Evolutionary conservation across 2,797 vertebrate genomes (phyloP).

Genomic region (Lepus oiostolus): DNA sequence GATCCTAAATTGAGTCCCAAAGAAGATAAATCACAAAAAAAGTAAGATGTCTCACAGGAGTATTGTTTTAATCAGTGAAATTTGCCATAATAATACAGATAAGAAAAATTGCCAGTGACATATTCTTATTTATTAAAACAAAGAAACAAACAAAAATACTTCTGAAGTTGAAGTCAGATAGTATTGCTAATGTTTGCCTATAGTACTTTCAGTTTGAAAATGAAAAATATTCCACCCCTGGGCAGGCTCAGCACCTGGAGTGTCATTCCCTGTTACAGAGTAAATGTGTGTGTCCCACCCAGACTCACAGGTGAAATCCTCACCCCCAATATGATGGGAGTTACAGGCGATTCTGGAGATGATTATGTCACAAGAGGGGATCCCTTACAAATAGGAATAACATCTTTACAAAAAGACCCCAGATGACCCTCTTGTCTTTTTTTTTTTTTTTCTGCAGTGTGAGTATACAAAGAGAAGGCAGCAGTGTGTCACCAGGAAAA

Average conservation of each 20-base stretch:
- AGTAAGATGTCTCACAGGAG: not conserved
- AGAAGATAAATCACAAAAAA: not conserved
- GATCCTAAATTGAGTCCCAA: not conserved
- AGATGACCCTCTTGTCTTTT: not conserved
- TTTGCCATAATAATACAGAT: not conserved
- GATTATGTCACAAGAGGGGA: not conserved
- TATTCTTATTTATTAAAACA: not conserved
- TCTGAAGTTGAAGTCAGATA: too few relatives aligned
- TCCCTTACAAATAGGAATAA: not conserved
- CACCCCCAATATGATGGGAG: not conserved
- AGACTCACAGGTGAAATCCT: not conserved
- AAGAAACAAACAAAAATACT: not conserved
- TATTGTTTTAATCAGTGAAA: not conserved
- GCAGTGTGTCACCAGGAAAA: not conserved
- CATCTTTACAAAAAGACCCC: fast-evolving
- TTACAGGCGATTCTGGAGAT: not conserved
- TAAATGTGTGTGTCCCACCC: fast-evolving
- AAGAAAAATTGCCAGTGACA: not conserved
- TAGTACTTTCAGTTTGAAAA: not conserved
- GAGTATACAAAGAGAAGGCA: not conserved
- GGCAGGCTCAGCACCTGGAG: not conserved
- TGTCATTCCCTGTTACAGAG: fast-evolving
- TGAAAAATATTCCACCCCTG: not conserved
- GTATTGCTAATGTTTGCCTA: not conserved
- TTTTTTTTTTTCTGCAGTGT: not conserved